Evolutionary conservation across 2,797 vertebrate species (phyloP).

Genomic region (Rhynchotus rufescens): DNA sequence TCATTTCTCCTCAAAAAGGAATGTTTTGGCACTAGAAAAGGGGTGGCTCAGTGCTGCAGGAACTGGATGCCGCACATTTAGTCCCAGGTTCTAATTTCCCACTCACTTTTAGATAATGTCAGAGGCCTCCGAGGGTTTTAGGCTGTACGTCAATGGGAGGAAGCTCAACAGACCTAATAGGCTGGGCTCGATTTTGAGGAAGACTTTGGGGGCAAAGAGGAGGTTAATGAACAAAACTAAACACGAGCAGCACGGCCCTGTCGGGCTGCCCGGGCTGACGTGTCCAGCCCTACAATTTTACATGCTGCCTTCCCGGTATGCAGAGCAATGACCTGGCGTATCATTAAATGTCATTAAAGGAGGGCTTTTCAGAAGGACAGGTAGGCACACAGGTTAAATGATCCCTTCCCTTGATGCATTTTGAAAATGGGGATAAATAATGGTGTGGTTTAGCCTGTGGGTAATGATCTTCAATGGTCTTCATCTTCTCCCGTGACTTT

Average conservation of each 20-base stretch:
- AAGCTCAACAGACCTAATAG: not conserved
- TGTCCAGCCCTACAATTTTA: not conserved
- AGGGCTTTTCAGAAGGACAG: not conserved
- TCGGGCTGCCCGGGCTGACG: accelerated
- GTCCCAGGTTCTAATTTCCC: not conserved
- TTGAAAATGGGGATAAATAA: not conserved
- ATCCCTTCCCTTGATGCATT: not conserved
- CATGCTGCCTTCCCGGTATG: not conserved
- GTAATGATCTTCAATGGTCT: not conserved
- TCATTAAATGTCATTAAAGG: not conserved
- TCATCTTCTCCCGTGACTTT: not conserved
- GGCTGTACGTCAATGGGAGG: not conserved
- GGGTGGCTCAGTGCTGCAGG: not conserved
- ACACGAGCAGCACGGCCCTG: accelerated
- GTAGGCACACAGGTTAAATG: not conserved
- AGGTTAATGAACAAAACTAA: not conserved
- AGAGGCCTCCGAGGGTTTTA: not conserved
- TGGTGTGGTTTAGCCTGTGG: accelerated
- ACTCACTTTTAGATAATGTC: not conserved
- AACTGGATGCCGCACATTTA: not conserved
- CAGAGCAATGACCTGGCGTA: accelerated
- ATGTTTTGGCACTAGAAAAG: not conserved
- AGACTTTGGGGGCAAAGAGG: not conserved
- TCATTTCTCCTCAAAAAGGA: not conserved
- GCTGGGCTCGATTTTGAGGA: not conserved